Evolutionary conservation across 2,797 vertebrate species (phyloP), one percentile per base, ranked within the genome.

Genomic region (Neoniphon sammara): DNA sequence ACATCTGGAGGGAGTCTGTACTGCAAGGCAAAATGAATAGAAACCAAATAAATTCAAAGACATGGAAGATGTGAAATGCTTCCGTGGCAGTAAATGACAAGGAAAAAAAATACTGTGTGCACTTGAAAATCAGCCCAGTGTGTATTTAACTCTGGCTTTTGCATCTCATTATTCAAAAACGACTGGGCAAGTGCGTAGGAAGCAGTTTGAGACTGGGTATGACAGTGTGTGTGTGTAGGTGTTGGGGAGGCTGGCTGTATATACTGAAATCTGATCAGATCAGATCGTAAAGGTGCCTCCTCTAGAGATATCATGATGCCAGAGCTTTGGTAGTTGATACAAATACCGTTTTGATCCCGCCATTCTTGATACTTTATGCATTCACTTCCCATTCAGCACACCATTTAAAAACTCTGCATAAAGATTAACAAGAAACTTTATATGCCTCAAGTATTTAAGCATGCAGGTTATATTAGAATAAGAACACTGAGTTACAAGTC

Each of bases 121-220:
- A 46, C 54, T 71, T 17, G 70, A 67, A 73, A 53, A 27, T 39
- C 36, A 10, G 36, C 36, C 36, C 36, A 39, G 39, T 56, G 54
- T 50, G 1, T 60, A 42, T 82, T 75, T 67, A 23, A 14, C 67
- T 66, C 64, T 61, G 52, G 18, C 44, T 61, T 65, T 57, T 39
- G 12, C 27, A 31, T 81, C 31, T 27, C 23, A 47, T 68, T 58
- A 36, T 1, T 59, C 12, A 23, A 12, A 66, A 60, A 57, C 2
- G 5, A 66, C 57, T 46, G 36, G 36, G 36, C 36, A 12, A 39
- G 36, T 12, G 9, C 11, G 36, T 39, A 21, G 17, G 62, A 66
- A 57, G 39, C 11, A 17, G 56, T 39, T 39, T 39, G 36, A 39
- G 36, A 39, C 11, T 11, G 36, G 8, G 36, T 11, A 39, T 39